Base-by-base conservation (phyloP, 2,113 vertebrate species). In the Isichthys henryi region DNA sequence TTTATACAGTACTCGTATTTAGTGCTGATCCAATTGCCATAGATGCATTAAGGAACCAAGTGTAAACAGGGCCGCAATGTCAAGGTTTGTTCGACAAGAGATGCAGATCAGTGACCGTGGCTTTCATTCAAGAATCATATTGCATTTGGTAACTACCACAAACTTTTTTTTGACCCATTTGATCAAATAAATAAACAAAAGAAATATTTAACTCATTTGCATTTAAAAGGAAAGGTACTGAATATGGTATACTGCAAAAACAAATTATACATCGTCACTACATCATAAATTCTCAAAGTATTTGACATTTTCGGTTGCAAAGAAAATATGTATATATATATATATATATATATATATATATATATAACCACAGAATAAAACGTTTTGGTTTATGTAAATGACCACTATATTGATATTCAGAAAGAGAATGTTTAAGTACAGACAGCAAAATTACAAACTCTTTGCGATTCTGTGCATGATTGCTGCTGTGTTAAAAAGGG, bases 401-500 rank as follows among this genome's bases (percentile, higher is more conserved):
- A 80, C 35, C 31, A 80, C 74, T 19, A 80, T 43, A 39, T 39
- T 80, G 15, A 80, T 17, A 80, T 80, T 70, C 62, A 31, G n/a
- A 70, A 27, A 13, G 82, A n/a, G 21, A 45, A 46, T 49, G 9
- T 45, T 85, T 85, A 45, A 45, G 21, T 85, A 49, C 45, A 85
- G 82, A 49, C n/a, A 85, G 19, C 43, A n/a, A 45, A 85, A 23
- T 86, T 86, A 13, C 27, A 3, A 31, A 70, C n/a, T 70, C 62
- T 1, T 86, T 50, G 15, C 15, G n/a, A 50, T 49, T 35, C 49
- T 31, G 49, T n/a, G 49, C 6, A 13, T 39, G 48, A 39, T 87
- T 5, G 15, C 17, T 53, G 50, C n/a, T 52, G 17, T 84, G 62
- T 89, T 88, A 88, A 92, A 70, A 84, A 89, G 52, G 43, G 43